phyloP scores from a whole-genome alignment of 2,797 vertebrate genomes.

The Gymnodraco acuticeps region DNA sequence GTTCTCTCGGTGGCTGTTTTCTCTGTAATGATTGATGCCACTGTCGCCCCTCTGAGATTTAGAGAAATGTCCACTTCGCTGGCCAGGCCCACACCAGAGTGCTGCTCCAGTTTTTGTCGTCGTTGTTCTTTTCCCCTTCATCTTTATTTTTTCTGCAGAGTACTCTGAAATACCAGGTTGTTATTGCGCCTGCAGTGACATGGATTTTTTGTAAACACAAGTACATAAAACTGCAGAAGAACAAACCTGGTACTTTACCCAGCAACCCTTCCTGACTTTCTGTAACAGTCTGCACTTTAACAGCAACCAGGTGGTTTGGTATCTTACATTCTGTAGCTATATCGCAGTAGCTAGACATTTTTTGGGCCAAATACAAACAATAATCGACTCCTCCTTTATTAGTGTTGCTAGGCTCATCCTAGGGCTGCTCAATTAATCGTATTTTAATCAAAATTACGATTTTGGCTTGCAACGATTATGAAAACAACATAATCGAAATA shows the following conservation, averaged over 20 bases:
- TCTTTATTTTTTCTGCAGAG: constrained; percentile 1
- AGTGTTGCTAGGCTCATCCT: no score
- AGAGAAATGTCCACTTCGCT: constrained; percentile 43
- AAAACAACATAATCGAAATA: no score
- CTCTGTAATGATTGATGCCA: constrained; percentile 59
- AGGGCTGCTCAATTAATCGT: no score
- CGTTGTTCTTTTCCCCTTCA: background rate
- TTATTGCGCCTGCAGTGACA: constrained; percentile 26
- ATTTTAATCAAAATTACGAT: no score
- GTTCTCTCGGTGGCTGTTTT: constrained; percentile 55
- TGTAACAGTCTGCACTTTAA: background rate
- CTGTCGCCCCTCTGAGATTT: constrained; percentile 51
- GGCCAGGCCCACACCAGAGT: constrained; percentile 16
- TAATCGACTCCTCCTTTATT: constrained; percentile 8
- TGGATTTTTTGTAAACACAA: background rate
- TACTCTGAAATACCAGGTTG: constrained; percentile 7
- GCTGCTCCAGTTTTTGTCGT: background rate
- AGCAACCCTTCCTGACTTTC: background rate
- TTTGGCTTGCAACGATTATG: no score
- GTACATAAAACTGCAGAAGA: background rate
- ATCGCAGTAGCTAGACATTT: no score
- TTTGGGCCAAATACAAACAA: no score
- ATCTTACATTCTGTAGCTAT: background rate
- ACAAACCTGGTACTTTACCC: background rate
- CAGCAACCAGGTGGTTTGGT: background rate